A percentile compares a stretch with the other conserved stretches of the same genome.
Evolutionary conservation across 2,888 invertebrate genomes (phyloP).

Genomic region (Polymixis lichenea): DNA sequence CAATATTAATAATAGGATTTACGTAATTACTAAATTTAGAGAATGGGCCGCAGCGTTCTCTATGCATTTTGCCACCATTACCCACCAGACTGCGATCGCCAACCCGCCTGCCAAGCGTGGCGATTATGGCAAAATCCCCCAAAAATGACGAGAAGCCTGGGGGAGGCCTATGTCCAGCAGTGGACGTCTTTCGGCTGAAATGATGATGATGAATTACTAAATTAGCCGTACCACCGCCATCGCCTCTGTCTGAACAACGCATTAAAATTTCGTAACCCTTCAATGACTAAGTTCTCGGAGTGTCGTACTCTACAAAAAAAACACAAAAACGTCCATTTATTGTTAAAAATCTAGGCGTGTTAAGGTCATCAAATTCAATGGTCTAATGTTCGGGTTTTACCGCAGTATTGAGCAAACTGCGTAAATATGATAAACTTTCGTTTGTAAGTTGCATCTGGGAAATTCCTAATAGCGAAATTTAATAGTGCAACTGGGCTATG

Average conservation of each 20-base stretch:
- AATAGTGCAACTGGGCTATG: background rate
- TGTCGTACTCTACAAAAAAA: background rate
- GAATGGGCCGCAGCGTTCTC: no score
- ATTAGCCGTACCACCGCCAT: background rate
- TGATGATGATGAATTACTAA: no score
- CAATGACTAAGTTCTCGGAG: conserved; percentile 1
- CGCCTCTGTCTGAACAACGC: background rate
- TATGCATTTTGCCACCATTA: no score
- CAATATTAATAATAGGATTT: background rate
- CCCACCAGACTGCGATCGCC: no score
- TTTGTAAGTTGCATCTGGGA: conserved; percentile 13
- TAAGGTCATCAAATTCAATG: conserved; percentile 44
- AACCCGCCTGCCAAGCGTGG: no score
- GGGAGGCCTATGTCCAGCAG: no score
- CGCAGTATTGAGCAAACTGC: conserved; percentile 32
- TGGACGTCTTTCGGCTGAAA: no score
- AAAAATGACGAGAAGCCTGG: no score
- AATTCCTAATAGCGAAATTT: conserved; percentile 1
- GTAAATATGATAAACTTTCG: conserved; percentile 6
- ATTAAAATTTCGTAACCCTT: conserved; percentile 2
- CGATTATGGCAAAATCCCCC: no score
- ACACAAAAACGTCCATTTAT: background rate
- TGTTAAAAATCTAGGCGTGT: conserved; percentile 34
- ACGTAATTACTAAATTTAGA: background rate
- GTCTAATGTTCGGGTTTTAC: conserved; percentile 31